Conservation (phyloP, 1,140 invertebrate species). For the Yoshiicerus persimilis region DNA sequence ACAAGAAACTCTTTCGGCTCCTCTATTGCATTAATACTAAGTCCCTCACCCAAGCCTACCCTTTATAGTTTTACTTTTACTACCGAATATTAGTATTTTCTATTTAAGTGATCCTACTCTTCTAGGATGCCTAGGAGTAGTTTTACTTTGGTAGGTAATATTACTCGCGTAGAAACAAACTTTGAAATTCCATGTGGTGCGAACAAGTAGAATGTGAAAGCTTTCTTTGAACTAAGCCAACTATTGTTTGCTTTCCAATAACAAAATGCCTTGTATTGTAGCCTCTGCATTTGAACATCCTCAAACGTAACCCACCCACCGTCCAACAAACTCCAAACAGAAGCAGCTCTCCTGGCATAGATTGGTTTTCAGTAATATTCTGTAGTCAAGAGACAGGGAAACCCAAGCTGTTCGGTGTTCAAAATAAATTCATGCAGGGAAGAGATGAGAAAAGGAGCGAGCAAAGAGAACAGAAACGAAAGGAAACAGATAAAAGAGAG, state of each 20-base stretch:
- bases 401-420: background rate
- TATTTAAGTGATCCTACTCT: background rate
- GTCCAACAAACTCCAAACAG: background rate
- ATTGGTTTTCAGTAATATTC: background rate
- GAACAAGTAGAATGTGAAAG: background rate
- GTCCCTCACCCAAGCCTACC: background rate
- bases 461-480: background rate
- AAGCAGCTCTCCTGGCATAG: background rate
- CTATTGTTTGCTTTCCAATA: background rate
- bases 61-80: background rate
- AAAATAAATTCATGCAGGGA: background rate
- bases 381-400: background rate
- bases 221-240: background rate
- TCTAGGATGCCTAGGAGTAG: too few species aligned
- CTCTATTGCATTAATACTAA: background rate
- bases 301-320: background rate
- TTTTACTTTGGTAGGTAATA: too few species aligned
- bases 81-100: background rate
- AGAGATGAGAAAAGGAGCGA: background rate
- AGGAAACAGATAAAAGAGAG: constrained; percentile 24
- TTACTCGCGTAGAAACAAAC: too few species aligned
- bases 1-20: background rate
- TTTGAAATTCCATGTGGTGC: background rate
- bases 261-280: background rate
- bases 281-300: background rate